Base-by-base conservation (phyloP, 1,140 invertebrate genomes). In the Eubasilissa regina region DNA sequence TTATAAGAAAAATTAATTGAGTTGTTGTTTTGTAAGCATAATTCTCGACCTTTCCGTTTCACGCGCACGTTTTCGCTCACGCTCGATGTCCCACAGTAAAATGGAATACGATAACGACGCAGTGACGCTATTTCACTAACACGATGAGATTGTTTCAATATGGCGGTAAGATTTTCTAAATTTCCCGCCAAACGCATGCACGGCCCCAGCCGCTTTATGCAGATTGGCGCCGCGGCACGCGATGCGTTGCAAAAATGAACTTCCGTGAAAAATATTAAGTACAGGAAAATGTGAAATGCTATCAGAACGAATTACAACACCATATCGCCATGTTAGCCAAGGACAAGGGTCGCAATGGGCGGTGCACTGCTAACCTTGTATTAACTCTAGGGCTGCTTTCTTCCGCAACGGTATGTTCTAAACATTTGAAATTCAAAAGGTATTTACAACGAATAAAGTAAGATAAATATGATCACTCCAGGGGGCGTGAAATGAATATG, bases 261-360 rank as follows among this genome's bases (percentile, higher is more conserved):
- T 35, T 19, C 68, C 79, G 72, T 78, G 72, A 76, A 78, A 81
- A 75, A 72, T 78, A 45, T 74, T 21, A 74, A 78, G 48, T 56
- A 79, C 76, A 78, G 51, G 58, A 72, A 72, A 72, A 72, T 72
- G 17, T 51, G 68, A 77, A 80, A 77, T 70, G 47, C 73, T 80
- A 75, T 75, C 72, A 68, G 55, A 35, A 51, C 64, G 51, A 75
- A 73, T 73, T 73, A 73, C 68, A 73, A 35, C 68, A 73, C 68
- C 78, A 17, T 51, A 72, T 70, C 48, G 72, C 43, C 73, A 44
- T 76, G 48, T 79, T 43, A 35, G 11, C 56, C 53, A 73, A 68
- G 47, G 70, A 72, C 66, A 56, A n/a, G 48, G 72, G 72, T 35
- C 25, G 21, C 58, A 12, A 35, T 6, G 25, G 4, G 58, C 58